Evolutionary conservation across 2,888 invertebrate genomes (phyloP).

Genomic region (Caenorhabditis panamensis): DNA sequence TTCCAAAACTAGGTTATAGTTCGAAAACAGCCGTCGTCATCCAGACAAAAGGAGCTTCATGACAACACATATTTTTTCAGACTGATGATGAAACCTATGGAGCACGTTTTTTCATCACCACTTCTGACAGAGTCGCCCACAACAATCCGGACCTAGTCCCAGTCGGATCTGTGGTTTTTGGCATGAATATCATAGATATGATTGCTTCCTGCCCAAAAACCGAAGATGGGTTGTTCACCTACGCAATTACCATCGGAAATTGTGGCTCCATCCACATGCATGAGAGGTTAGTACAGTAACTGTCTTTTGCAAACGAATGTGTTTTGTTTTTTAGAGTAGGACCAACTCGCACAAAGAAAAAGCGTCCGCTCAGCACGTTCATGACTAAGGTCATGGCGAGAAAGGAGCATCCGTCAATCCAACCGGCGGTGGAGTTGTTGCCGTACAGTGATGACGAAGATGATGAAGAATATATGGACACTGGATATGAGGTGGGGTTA

Average conservation of each 20-base stretch:
- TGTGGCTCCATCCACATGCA: slow-evolving; percentile 25
- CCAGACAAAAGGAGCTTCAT: no score
- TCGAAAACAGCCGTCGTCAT: no score
- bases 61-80: slow-evolving; percentile 10
- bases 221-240: not conserved
- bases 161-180: slow-evolving; percentile 11
- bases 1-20: no score
- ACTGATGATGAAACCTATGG: slow-evolving; percentile 17
- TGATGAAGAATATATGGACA: no score
- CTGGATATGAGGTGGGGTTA: no score
- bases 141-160: slow-evolving; percentile 13
- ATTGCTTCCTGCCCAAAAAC: not conserved
- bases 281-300: slow-evolving; percentile 15
- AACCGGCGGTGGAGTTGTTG: not conserved
- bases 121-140: slow-evolving; percentile 4
- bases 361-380: not conserved
- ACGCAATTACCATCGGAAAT: slow-evolving; percentile 12
- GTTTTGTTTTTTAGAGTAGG: no score
- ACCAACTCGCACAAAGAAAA: not conserved
- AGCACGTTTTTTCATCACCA: slow-evolving; percentile 29
- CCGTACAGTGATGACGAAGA: not conserved
- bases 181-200: slow-evolving; percentile 16
- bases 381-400: not conserved
- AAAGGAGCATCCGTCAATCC: not conserved
- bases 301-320: no score